These are phyloP conservation scores for Paedocypris micromegethes DNA, from an alignment of 2,797 vertebrate species.

Conservation along the genomic window DNA sequence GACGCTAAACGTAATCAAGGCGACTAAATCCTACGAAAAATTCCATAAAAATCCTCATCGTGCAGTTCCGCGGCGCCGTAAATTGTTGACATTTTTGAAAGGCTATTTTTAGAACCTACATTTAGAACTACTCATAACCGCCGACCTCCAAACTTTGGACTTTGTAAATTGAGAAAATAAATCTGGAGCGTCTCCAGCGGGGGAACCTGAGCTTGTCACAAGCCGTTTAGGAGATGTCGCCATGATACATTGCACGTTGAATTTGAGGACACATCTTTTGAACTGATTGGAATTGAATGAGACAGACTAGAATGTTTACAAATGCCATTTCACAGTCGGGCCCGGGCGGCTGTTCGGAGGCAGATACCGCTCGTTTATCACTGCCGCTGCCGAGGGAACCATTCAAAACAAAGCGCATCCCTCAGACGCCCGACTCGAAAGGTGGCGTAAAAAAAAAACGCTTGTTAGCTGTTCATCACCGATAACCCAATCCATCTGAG, in stretches of 20 bases:
- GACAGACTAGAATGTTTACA: slow-evolving; percentile 15
- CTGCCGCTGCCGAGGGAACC: background rate
- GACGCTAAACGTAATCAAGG: no score
- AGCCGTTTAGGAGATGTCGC: slow-evolving; percentile 15
- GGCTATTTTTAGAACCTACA: no score
- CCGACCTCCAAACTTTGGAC: no score
- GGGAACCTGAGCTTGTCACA: slow-evolving; percentile 15
- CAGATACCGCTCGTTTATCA: slow-evolving; percentile 12
- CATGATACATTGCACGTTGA: slow-evolving; percentile 34
- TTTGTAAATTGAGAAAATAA: slow-evolving; percentile 27
- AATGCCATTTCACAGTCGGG: slow-evolving; percentile 12
- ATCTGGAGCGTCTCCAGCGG: background rate
- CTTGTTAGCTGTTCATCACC: background rate
- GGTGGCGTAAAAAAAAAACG: background rate
- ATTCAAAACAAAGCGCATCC: slow-evolving; percentile 1
- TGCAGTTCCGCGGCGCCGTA: no score
- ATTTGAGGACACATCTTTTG: slow-evolving; percentile 30
- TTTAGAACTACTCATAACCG: no score
- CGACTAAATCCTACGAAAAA: no score
- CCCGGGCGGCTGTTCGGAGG: slow-evolving; percentile 5
- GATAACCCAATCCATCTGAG: background rate
- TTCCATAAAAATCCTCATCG: no score
- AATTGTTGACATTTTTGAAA: no score
- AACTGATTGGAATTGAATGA: slow-evolving; percentile 22
- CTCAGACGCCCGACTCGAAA: background rate